phyloP scores from a whole-genome alignment of 2,113 vertebrate genomes.

The Thinocorus orbignyianus region DNA sequence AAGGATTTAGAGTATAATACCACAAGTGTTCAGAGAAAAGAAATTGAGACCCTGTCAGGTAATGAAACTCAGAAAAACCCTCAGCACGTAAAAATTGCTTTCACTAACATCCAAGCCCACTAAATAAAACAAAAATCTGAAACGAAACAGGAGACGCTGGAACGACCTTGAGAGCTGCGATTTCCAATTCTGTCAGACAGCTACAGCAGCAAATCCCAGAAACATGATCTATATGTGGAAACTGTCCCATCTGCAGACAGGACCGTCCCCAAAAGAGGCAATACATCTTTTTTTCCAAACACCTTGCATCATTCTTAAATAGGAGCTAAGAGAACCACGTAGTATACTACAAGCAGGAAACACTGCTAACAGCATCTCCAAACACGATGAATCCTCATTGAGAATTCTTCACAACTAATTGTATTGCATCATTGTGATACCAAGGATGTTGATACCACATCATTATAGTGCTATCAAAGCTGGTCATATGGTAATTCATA shows the following conservation, averaged over 20 bases:
- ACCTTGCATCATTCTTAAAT: background rate
- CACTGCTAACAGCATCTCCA: background rate
- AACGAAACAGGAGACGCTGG: slow-evolving; percentile 9
- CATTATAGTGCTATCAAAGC: background rate
- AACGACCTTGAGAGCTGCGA: background rate
- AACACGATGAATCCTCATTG: background rate
- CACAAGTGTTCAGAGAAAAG: background rate
- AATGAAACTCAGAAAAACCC: slow-evolving; percentile 38
- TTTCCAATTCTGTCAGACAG: background rate
- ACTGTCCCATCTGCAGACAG: background rate
- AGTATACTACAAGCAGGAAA: background rate
- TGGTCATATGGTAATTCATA: background rate
- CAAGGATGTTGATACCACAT: background rate
- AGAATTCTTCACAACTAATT: background rate
- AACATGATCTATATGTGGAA: background rate
- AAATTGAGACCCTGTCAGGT: background rate
- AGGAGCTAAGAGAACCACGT: background rate
- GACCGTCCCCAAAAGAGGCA: background rate
- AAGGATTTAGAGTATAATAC: background rate
- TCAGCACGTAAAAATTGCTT: slow-evolving; percentile 18
- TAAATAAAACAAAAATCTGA: slow-evolving; percentile 33
- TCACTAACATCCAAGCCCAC: slow-evolving; percentile 7
- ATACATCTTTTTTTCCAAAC: background rate
- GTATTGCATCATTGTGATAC: background rate
- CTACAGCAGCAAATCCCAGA: background rate